Percentiles rank a stretch among this genome's conserved stretches.
phyloP scores from a whole-genome alignment of 2,113 vertebrate genomes.

The Phrynosoma platyrhinos region DNA sequence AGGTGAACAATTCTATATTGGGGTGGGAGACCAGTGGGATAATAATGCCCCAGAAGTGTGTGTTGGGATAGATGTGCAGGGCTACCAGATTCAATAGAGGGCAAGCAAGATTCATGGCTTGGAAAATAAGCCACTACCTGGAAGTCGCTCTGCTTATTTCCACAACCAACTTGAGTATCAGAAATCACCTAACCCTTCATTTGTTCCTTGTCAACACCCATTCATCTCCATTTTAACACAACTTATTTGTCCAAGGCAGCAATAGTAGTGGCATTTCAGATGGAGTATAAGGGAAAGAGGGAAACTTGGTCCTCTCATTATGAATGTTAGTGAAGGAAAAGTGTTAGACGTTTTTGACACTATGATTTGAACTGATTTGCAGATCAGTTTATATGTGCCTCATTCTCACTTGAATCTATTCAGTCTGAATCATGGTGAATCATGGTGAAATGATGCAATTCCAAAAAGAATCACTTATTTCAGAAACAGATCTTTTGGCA shows the following conservation, averaged over 20 bases:
- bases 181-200: neutral
- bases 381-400: no score
- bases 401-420: no score
- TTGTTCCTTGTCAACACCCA: neutral
- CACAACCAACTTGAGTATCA: neutral
- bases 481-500: no score
- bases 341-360: no score
- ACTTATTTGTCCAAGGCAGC: neutral
- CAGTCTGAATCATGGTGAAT: no score
- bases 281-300: neutral
- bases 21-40: neutral
- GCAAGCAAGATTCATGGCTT: neutral
- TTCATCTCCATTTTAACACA: neutral
- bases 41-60: neutral
- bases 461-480: no score
- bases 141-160: neutral
- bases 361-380: no score
- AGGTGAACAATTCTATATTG: neutral
- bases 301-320: neutral
- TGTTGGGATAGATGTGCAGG: no score
- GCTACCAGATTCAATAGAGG: no score
- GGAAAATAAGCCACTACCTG: neutral
- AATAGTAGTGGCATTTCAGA: neutral
- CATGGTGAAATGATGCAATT: no score
- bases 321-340: neutral